Conservation (phyloP, 2,113 vertebrate species). For the Hippopotamus amphibius region DNA sequence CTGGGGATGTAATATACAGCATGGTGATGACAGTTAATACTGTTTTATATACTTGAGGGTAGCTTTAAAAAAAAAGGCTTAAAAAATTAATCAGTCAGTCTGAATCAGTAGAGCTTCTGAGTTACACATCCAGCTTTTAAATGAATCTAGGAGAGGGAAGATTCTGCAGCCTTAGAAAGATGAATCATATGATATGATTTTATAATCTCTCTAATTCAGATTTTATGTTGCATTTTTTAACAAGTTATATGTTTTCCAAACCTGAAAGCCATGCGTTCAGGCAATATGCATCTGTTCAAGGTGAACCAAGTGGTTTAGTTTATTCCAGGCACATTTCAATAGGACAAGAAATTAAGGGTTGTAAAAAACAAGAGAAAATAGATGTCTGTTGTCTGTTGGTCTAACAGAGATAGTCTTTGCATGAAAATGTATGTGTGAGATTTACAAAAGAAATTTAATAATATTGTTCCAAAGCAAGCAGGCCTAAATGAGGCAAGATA, state of each 20-base stretch:
- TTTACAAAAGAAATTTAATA: slow-evolving; percentile 56
- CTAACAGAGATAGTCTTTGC: not conserved
- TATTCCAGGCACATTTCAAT: slow-evolving; percentile 56
- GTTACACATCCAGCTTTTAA: not conserved
- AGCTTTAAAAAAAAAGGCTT: not conserved
- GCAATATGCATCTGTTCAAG: not conserved
- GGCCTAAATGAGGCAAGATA: not conserved
- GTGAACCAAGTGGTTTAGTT: slow-evolving; percentile 13
- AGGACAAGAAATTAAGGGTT: slow-evolving; percentile 57
- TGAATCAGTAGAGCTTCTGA: slow-evolving; percentile 1
- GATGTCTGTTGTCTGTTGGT: not conserved
- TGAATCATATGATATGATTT: not conserved
- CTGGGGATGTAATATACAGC: not conserved
- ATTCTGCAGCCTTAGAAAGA: not conserved
- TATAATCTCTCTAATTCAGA: slow-evolving; percentile 15
- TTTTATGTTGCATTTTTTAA: slow-evolving; percentile 61
- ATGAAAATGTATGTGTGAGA: slow-evolving; percentile 32
- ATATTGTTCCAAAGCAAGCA: slow-evolving; percentile 21
- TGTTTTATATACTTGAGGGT: not conserved
- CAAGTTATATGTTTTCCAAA: slow-evolving; percentile 45
- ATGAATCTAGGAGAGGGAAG: not conserved
- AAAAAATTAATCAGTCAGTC: not conserved
- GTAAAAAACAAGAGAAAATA: not conserved
- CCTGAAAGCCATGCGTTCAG: slow-evolving; percentile 3
- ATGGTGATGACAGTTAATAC: not conserved